A percentile compares a stretch with the other conserved stretches of the same genome.
These are phyloP conservation scores for Melanotaenia pygmaea DNA, from an alignment of 2,797 vertebrate genomes.

Conservation along the genomic window DNA sequence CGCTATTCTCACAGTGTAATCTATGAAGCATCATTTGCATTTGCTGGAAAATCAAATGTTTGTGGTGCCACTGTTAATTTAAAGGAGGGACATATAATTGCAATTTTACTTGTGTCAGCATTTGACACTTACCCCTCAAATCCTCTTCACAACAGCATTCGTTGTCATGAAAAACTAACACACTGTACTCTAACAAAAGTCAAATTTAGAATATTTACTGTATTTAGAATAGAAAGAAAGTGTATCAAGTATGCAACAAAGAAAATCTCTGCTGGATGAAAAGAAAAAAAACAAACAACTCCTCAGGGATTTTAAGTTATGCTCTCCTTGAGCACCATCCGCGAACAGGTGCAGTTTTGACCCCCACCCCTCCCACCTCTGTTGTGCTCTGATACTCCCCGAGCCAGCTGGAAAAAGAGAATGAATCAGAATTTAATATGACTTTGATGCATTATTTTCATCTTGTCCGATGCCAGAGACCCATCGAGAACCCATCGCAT, in stretches of 20 bases:
- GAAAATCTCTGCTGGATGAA: constrained; percentile 17
- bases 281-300: background rate
- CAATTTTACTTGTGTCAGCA: background rate
- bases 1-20: constrained; percentile 38
- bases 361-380: constrained; percentile 34
- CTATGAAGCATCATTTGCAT: constrained; percentile 55
- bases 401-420: constrained; percentile 68
- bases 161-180: too few species aligned
- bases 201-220: too few species aligned
- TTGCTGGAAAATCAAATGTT: background rate
- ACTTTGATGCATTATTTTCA: constrained; percentile 82
- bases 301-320: constrained; percentile 35
- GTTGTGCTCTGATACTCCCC: constrained; percentile 51
- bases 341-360: constrained; percentile 55
- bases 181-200: too few species aligned
- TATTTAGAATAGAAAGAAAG: too few species aligned
- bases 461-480: constrained; percentile 67
- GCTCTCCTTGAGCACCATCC: constrained; percentile 58
- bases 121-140: background rate
- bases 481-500: constrained; percentile 51
- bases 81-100: background rate
- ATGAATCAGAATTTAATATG: constrained; percentile 78
- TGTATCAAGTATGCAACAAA: too few species aligned
- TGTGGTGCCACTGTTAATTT: constrained; percentile 7
- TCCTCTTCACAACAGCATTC: background rate